A percentile compares a stretch with the other conserved stretches of the same genome.
phyloP scores from a whole-genome alignment of 1,140 invertebrate species.

The Hestina assimilis region DNA sequence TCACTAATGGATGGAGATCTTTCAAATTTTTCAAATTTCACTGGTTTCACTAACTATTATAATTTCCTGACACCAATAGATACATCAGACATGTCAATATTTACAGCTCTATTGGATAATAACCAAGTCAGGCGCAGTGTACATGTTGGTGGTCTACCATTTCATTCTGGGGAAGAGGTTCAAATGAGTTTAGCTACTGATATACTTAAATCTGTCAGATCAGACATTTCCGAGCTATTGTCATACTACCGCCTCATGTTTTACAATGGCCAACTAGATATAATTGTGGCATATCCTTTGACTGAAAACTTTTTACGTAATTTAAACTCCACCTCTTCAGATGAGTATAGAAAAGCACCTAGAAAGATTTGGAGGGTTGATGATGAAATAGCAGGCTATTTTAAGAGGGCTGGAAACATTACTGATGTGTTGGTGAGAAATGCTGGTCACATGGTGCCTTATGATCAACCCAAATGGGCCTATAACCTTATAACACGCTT shows the following conservation, averaged over 20 bases:
- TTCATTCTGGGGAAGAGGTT: constrained; percentile 76
- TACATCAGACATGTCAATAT: constrained; percentile 56
- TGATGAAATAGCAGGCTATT: constrained; percentile 85
- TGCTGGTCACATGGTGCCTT: constrained; percentile 90
- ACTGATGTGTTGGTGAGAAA: constrained; percentile 87
- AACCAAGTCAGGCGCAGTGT: constrained; percentile 82
- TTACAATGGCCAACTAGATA: constrained; percentile 91
- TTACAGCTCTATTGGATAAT: constrained; percentile 78
- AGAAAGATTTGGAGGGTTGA: constrained; percentile 83
- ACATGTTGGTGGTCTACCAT: constrained; percentile 89
- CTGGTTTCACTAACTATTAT: constrained; percentile 88
- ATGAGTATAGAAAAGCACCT: constrained; percentile 81
- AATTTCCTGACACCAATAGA: constrained; percentile 83
- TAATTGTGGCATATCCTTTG: constrained; percentile 89
- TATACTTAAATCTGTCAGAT: constrained; percentile 56
- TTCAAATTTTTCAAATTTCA: constrained; percentile 83
- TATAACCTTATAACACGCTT: constrained; percentile 88
- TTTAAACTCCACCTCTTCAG: constrained; percentile 81
- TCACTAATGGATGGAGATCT: constrained; percentile 81
- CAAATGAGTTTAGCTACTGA: constrained; percentile 47
- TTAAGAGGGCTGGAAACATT: constrained; percentile 84
- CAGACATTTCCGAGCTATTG: constrained; percentile 42
- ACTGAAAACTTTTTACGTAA: constrained; percentile 84
- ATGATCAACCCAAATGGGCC: constrained; percentile 87
- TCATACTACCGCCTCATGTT: constrained; percentile 83